Percentiles rank a stretch among this genome's conserved stretches.
Conservation (phyloP, 2,888 invertebrate species). For the Aphelenchoides bicaudatus region DNA sequence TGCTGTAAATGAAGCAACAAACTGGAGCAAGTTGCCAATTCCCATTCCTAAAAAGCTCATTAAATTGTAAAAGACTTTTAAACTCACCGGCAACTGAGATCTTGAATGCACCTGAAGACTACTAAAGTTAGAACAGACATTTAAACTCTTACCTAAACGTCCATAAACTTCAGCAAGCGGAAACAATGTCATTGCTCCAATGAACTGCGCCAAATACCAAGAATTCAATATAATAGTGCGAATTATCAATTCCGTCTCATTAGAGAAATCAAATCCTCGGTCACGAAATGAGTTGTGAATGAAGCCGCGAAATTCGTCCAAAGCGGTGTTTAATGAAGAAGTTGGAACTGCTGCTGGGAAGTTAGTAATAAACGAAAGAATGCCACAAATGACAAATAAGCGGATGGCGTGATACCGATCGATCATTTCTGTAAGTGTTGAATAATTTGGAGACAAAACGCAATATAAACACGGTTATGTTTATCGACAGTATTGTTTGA, state of each 20-base stretch:
- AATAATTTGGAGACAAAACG: no score
- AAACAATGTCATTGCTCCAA: constrained; percentile 21
- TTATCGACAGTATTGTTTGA: no score
- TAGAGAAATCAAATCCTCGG: constrained; percentile 25
- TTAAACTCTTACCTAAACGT: no score
- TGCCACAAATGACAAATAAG: constrained; percentile 43
- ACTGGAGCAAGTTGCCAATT: constrained; percentile 18
- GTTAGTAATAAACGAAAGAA: constrained; percentile 52
- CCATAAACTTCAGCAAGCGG: constrained; percentile 15
- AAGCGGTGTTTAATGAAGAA: constrained; percentile 51
- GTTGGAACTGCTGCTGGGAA: constrained; percentile 49
- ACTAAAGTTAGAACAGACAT: no score
- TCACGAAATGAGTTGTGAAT: constrained; percentile 34
- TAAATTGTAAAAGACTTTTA: no score
- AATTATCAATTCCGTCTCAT: constrained; percentile 32
- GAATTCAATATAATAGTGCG: constrained; percentile 35
- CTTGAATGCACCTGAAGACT: no score
- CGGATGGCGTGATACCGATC: constrained; percentile 9
- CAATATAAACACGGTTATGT: no score
- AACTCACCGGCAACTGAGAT: neutral
- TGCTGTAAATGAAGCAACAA: constrained; percentile 23
- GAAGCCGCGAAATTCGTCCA: constrained; percentile 41
- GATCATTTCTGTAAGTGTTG: no score
- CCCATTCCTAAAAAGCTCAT: no score
- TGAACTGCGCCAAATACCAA: constrained; percentile 44